These are phyloP conservation scores for Drosophila varians DNA, from an alignment of 1,140 invertebrate genomes.

Conservation along the genomic window DNA sequence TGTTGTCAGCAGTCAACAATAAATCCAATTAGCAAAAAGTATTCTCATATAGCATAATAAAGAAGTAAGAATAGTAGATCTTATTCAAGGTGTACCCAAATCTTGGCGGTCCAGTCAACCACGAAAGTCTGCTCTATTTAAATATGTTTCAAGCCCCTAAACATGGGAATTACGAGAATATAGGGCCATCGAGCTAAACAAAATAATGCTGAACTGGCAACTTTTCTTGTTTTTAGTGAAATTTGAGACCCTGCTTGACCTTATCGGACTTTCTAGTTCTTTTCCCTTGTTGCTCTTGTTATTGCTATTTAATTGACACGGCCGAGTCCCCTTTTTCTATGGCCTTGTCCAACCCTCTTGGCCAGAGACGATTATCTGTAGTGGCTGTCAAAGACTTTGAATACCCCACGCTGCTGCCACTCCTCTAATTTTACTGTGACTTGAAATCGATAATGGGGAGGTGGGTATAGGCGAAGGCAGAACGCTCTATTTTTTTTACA, in stretches of 20 bases:
- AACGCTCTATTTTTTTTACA: not conserved
- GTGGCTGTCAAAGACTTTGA: constrained; percentile 26
- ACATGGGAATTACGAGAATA: not conserved
- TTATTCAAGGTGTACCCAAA: no score
- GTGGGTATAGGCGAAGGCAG: no score
- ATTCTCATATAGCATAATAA: not conserved
- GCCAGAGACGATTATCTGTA: constrained; percentile 44
- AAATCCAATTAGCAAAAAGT: constrained; percentile 73
- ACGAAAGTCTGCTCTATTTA: no score
- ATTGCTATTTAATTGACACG: constrained; percentile 58
- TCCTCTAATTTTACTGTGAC: constrained; percentile 4
- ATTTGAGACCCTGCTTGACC: constrained; percentile 43
- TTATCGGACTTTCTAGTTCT: constrained; percentile 42
- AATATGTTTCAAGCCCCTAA: not conserved
- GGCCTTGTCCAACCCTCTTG: not conserved
- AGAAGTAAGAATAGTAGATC: constrained; percentile 17
- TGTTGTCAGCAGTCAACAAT: constrained; percentile 77
- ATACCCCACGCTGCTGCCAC: not conserved
- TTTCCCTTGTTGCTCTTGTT: constrained; percentile 9
- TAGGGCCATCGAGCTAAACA: not conserved
- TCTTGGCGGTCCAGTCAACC: no score
- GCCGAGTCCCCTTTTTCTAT: constrained; percentile 1
- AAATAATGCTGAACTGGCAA: constrained; percentile 1
- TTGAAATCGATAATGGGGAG: constrained; percentile 44
- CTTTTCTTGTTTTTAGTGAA: constrained; percentile 16